Base-by-base conservation (phyloP, 2,888 invertebrate genomes). In the Gandaritis pyraliata region DNA sequence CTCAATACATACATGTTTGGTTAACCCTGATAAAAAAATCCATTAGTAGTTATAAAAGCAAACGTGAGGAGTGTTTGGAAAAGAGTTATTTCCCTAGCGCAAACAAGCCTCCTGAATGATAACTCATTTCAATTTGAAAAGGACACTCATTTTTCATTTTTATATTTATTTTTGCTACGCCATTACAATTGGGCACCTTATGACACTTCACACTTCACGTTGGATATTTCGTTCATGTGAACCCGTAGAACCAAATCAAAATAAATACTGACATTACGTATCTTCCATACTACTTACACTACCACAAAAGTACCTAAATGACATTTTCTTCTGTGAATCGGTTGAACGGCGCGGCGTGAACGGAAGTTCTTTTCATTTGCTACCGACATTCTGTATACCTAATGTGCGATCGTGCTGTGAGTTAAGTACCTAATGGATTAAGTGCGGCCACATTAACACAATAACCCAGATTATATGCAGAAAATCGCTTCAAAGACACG, bases 391-490 rank as follows among this genome's bases (percentile, higher is more conserved):
- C 67, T 65, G 63, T 65, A 68, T 72, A 60, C 70, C 66, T 71
- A 74, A 71, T 71, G 71, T 58, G 66, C 72, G 70, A 72, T 77
- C 76, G 76, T 75, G 77, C 73, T 64, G 74, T 23, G 8, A 33
- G 33, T 33, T 33, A 33, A 33, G 33, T 33, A 33, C 33, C 33
- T 84, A 82, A 81, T 85, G 82, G 76, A 85, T 86, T 78, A 85
- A 86, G 81, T 83, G 80, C 74, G 71, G 68, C 65, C 75, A 73
- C 77, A 85, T 61, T 61, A 61, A 56, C 63, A 63, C 54, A 55
- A 83, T 87, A 85, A 89, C 87, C 88, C 77, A 87, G 80, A 86
- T 87, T 33, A 61, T 63, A 73, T 76, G 76, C 76, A 78, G 74
- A 83, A 83, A 83, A 56, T 82, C 75, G 72, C 75, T 79, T 73